Base-by-base conservation (phyloP, 2,113 vertebrate species). In the Miniopterus natalensis region DNA sequence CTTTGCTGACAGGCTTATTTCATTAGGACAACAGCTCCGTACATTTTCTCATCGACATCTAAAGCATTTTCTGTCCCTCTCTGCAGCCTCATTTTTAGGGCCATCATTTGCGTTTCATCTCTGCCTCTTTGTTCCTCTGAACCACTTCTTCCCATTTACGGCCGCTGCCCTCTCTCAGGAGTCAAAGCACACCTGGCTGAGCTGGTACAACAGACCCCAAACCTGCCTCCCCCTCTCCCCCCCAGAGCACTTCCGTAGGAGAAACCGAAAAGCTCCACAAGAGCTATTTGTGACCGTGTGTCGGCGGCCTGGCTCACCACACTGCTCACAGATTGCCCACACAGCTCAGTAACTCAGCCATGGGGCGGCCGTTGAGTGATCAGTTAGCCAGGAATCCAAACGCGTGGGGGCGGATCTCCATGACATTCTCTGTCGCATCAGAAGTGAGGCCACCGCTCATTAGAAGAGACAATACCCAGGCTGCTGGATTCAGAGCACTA, bases 321-420 rank as follows among this genome's bases (percentile, higher is more conserved):
- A 17, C 18, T 47, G 47, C 40, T 45, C 55, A 84, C 79, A 79
- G 53, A 79, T 74, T 83, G 73, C 92, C 75, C 81, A 83, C 70
- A 84, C 65, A 96, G 47, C 85, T 68, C 29, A 57, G 83, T 63
- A 80, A 17, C 53, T 74, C 21, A 40, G 92, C 92, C 77, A 70
- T 53, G 47, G 51, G 21, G 70, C 94, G 90, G 65, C 65, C 55
- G 10, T 97, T 84, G 92, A 95, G 93, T 63, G 31, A 80, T 57
- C 75, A 85, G 93, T 95, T 95, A 96, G 92, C 77, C 97, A 96
- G 63, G 96, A 97, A 98, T 68, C 86, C 94, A 94, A 83, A 92
- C 8, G 31, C 51, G 55, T 1, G 25, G 42, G n/a, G 21, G 61
- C 23, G 13, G 29, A 75, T 55, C 53, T 94, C 86, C 74, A 2